Conservation (phyloP, 2,888 invertebrate species). For the Tanypteryx hageni region DNA sequence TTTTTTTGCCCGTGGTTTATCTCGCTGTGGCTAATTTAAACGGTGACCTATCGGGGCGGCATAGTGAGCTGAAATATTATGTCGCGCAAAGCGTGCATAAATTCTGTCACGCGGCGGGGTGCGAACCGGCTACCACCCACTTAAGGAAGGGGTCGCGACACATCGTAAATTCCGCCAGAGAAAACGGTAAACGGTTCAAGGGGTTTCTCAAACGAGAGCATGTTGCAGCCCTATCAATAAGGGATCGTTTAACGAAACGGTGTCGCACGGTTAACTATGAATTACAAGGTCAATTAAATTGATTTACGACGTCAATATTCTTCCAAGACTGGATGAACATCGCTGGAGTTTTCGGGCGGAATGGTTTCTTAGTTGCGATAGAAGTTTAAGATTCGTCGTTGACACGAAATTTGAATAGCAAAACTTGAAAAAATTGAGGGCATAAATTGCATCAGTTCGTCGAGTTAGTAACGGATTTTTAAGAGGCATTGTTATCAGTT, state of each 20-base stretch:
- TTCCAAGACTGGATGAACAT: no score
- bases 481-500: no score
- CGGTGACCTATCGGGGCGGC: conserved; percentile 8
- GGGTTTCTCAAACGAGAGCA: neutral
- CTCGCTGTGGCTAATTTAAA: neutral
- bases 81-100: conserved; percentile 19
- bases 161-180: conserved; percentile 12
- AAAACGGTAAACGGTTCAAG: neutral
- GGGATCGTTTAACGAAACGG: neutral
- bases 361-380: no score
- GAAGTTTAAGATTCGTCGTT: no score
- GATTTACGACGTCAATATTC: no score
- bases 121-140: neutral
- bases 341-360: no score
- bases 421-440: no score
- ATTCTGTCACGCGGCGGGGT: conserved; percentile 9
- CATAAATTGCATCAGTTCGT: no score
- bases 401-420: no score
- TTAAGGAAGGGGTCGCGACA: conserved; percentile 32
- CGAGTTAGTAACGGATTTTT: no score
- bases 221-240: neutral
- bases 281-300: no score
- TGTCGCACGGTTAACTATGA: neutral
- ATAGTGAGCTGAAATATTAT: conserved; percentile 36
- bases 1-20: neutral